phyloP scores from a whole-genome alignment of 2,797 vertebrate species.

The Tiaroga cobitis region DNA sequence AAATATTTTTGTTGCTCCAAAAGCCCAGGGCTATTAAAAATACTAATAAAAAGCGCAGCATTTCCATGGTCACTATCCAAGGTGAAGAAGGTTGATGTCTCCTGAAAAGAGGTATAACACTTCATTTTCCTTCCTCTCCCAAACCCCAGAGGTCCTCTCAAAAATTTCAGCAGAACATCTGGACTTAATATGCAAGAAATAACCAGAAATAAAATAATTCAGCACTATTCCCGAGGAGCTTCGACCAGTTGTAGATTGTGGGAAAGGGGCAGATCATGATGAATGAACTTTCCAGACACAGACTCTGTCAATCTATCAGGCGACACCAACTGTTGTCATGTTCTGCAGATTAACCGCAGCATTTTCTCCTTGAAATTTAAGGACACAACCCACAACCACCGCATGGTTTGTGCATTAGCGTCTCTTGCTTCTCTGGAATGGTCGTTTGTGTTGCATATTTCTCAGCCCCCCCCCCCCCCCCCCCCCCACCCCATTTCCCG shows the following conservation, averaged over 20 bases:
- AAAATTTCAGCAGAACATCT: slow-evolving; percentile 60
- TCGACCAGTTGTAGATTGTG: slow-evolving; percentile 46
- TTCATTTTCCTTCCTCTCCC: slow-evolving; percentile 39
- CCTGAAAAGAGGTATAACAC: slow-evolving; percentile 49
- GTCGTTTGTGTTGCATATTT: slow-evolving; percentile 68
- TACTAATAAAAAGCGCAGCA: neutral
- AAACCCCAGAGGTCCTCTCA: slow-evolving; percentile 42
- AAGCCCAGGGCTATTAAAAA: slow-evolving; percentile 31
- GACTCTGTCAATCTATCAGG: slow-evolving; percentile 33
- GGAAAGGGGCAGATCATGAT: slow-evolving; percentile 48
- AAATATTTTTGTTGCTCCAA: slow-evolving; percentile 27
- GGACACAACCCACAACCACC: slow-evolving; percentile 55
- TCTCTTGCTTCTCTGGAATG: slow-evolving; percentile 73
- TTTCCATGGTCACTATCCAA: slow-evolving; percentile 50
- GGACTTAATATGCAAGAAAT: slow-evolving; percentile 57
- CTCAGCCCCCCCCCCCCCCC: slow-evolving; percentile 39
- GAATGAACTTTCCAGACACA: slow-evolving; percentile 27
- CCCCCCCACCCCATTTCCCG: slow-evolving; percentile 58
- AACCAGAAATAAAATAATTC: slow-evolving; percentile 58
- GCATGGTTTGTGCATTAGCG: slow-evolving; percentile 76
- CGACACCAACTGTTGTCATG: slow-evolving; percentile 49
- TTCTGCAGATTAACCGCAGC: slow-evolving; percentile 40
- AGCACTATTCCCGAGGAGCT: slow-evolving; percentile 31
- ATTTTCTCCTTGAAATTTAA: slow-evolving; percentile 45
- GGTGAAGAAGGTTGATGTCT: slow-evolving; percentile 49